These are phyloP conservation scores for Macropus fuliginosus DNA, from an alignment of 2,797 vertebrate species.

Conservation along the genomic window DNA sequence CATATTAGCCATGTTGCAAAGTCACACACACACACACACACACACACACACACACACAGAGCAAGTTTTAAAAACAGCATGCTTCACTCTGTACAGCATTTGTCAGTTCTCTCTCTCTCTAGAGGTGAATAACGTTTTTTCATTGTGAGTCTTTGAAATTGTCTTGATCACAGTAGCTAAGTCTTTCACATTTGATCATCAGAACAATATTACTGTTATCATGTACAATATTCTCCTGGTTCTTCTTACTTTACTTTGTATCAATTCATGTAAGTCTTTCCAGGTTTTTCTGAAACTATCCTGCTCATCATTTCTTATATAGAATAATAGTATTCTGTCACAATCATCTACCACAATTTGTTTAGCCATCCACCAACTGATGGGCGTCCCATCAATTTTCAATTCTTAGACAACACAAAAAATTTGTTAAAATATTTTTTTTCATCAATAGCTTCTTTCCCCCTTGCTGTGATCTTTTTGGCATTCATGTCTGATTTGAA, in stretches of 20 bases:
- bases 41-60: too few species aligned
- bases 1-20: too few species aligned
- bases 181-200: not conserved
- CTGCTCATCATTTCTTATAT: not conserved
- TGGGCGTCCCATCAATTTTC: too few species aligned
- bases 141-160: not conserved
- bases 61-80: not conserved
- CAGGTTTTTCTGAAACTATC: too few species aligned
- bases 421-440: not conserved
- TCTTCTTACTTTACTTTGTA: not conserved
- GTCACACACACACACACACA: too few species aligned
- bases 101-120: not conserved
- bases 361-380: not conserved
- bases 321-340: not conserved
- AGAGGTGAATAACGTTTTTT: not conserved
- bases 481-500: not conserved
- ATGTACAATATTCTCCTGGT: not conserved
- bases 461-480: not conserved
- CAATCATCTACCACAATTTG: not conserved
- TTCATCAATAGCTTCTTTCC: not conserved
- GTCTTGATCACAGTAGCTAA: not conserved
- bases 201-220: too few species aligned
- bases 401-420: not conserved
- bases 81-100: not conserved
- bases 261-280: not conserved